A percentile compares a stretch with the other conserved stretches of the same genome.
Conservation (phyloP, 2,888 invertebrate species). For the Vannuccia rotundouncinata region DNA sequence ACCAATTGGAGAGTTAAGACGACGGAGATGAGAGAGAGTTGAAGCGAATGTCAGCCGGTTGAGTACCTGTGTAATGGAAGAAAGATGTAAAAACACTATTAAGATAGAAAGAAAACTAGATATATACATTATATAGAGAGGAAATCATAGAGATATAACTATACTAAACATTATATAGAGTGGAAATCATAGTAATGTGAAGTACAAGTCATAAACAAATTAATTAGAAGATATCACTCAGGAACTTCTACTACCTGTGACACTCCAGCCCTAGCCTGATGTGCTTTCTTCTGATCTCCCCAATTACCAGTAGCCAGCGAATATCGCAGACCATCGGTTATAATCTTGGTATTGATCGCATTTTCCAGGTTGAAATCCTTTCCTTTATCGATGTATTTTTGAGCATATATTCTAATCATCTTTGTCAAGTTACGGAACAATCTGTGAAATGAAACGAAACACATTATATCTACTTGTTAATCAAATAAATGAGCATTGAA, state of each 20-base stretch:
- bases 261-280: constrained; percentile 92
- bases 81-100: too few species aligned
- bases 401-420: constrained; percentile 91
- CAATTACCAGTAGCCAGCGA: constrained; percentile 98
- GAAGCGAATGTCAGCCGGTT: constrained; percentile 96
- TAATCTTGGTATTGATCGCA: constrained; percentile 91
- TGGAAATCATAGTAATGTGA: too few species aligned
- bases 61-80: constrained; percentile 75
- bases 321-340: constrained; percentile 92
- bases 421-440: constrained; percentile 90
- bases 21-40: constrained; percentile 89
- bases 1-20: constrained; percentile 97
- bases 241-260: too few species aligned
- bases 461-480: constrained; percentile 43
- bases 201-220: too few species aligned
- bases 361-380: constrained; percentile 96
- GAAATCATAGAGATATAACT: too few species aligned
- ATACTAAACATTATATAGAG: too few species aligned
- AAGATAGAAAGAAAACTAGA: too few species aligned
- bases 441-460: constrained; percentile 49
- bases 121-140: too few species aligned
- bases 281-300: constrained; percentile 99
- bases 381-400: constrained; percentile 95
- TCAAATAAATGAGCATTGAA: background rate
- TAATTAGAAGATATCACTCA: too few species aligned